These are phyloP conservation scores for Paedocypris sp. DNA, from an alignment of 2,113 vertebrate species.

Conservation along the genomic window DNA sequence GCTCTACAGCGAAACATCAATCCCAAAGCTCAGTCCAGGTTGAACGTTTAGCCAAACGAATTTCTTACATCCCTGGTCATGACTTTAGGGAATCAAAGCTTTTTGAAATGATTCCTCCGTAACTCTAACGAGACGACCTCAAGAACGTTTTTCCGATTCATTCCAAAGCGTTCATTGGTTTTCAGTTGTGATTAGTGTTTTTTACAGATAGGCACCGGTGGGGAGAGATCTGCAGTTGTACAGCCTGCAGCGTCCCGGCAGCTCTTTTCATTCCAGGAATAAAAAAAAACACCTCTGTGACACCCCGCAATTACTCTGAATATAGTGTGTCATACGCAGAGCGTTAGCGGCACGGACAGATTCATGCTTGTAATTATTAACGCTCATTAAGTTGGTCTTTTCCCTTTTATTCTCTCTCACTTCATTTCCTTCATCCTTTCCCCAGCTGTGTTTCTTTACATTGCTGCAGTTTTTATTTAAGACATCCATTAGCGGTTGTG, in stretches of 20 bases:
- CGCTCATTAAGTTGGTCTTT: conserved; percentile 37
- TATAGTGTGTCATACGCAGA: conserved; percentile 45
- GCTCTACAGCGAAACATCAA: too few relatives aligned
- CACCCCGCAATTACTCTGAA: conserved; percentile 58
- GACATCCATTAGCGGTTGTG: too few relatives aligned
- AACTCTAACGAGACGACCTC: too few relatives aligned
- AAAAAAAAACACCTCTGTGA: conserved; percentile 39
- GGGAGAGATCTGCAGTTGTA: background rate
- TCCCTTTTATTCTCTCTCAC: conserved; percentile 38
- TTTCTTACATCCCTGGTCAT: too few relatives aligned
- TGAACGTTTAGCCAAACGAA: too few relatives aligned
- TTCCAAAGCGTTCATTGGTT: background rate
- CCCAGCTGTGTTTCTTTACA: background rate
- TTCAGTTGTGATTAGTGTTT: background rate
- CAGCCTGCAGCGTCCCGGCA: background rate
- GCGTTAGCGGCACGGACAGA: conserved; percentile 44
- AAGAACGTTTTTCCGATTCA: too few relatives aligned
- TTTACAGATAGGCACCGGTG: background rate
- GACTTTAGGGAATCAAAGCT: too few relatives aligned
- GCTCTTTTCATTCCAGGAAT: conserved; percentile 24
- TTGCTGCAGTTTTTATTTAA: background rate
- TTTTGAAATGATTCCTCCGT: too few relatives aligned
- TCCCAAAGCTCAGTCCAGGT: too few relatives aligned
- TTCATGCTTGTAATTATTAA: conserved; percentile 48
- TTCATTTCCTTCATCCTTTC: conserved; percentile 27